These are phyloP conservation scores for Agrotis ipsilon DNA, from an alignment of 2,888 invertebrate genomes.

Conservation along the genomic window DNA sequence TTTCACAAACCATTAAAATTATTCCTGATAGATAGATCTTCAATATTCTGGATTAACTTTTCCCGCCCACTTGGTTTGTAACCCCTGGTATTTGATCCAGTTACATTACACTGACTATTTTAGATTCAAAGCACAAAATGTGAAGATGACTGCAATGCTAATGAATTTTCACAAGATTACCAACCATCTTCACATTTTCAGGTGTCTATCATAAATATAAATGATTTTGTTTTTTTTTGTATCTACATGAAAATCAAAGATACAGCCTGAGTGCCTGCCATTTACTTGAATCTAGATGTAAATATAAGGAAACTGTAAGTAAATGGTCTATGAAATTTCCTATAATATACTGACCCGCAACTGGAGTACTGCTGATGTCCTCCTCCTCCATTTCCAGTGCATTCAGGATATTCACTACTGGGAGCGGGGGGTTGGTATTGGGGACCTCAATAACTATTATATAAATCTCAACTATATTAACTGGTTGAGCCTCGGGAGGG, in stretches of 20 bases:
- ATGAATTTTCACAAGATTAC: not conserved
- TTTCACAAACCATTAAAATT: not conserved
- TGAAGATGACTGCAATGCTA: not conserved
- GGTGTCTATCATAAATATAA: not conserved
- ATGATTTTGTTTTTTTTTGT: not conserved
- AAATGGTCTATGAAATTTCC: not conserved
- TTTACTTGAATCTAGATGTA: not conserved
- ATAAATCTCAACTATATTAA: conserved; percentile 7
- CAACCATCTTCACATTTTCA: not conserved
- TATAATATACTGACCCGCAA: conserved; percentile 21
- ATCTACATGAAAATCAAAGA: not conserved
- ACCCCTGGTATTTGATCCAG: not conserved
- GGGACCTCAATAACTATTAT: conserved; percentile 21
- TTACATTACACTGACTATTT: not conserved
- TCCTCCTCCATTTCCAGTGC: not conserved
- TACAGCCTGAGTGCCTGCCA: not conserved
- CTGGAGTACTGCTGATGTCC: not conserved
- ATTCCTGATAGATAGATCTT: not conserved
- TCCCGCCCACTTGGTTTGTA: not conserved
- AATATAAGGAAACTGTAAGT: not conserved
- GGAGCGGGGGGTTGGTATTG: not conserved
- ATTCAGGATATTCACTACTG: conserved; percentile 11
- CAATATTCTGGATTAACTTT: not conserved
- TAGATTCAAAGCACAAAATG: not conserved
- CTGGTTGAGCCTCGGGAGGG: not conserved